phyloP scores from a whole-genome alignment of 23 tunicate genomes.

The Aplidium turbinatum region DNA sequence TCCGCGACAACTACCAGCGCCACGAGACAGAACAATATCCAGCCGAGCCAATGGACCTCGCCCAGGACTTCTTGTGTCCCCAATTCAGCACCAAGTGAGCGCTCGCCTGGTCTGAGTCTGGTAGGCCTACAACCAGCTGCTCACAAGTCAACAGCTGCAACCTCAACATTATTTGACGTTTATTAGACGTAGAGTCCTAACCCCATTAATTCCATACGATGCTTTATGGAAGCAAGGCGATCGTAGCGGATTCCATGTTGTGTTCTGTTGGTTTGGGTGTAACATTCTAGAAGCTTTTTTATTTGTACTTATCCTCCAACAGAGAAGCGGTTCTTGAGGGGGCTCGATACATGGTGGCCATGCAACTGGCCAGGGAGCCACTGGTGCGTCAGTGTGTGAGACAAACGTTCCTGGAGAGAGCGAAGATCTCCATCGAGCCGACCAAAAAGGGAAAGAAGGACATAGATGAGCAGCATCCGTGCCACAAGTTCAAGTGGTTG shows the following conservation, averaged over 20 bases:
- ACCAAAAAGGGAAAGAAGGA: constrained; percentile 93
- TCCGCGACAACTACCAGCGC: constrained; percentile 87
- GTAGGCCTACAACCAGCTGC: too few species aligned
- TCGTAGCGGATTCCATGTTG: too few species aligned
- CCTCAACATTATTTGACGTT: too few species aligned
- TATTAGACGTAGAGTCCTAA: too few species aligned
- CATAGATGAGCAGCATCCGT: constrained; percentile 86
- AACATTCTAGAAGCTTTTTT: too few species aligned
- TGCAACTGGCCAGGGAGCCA: constrained; percentile 96
- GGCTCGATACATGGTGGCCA: constrained; percentile 94
- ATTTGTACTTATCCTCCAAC: constrained; percentile 7
- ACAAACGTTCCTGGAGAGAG: constrained; percentile 76
- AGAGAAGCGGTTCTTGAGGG: constrained; percentile 93
- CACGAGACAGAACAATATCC: constrained; percentile 93
- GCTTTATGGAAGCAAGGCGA: too few species aligned
- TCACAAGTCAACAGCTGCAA: too few species aligned
- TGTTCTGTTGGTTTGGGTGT: too few species aligned
- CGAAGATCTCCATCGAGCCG: constrained; percentile 72
- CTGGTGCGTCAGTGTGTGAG: constrained; percentile 93
- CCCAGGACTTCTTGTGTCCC: constrained; percentile 77
- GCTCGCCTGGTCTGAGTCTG: too few species aligned
- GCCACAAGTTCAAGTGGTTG: constrained; percentile 54
- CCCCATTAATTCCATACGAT: background rate
- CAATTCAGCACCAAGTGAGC: constrained; percentile 85
- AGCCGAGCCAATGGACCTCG: constrained; percentile 85